Conservation (phyloP, 2,888 invertebrate species). For the Drosophila histrio region DNA sequence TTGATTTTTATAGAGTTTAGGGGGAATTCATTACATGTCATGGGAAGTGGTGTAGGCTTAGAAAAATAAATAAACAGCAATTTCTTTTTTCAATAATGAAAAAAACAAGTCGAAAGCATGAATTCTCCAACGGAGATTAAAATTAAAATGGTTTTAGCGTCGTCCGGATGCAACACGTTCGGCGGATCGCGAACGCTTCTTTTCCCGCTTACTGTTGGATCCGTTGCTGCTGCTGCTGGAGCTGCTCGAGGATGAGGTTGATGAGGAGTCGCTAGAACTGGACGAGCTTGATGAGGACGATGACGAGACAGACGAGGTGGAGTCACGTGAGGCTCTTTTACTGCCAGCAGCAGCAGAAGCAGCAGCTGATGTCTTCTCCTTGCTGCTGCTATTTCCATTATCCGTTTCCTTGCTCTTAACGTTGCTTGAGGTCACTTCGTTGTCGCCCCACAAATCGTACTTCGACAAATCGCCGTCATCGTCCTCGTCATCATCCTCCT, state of each 20-base stretch:
- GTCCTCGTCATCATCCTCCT: slow-evolving; percentile 85
- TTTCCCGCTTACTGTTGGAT: slow-evolving; percentile 53
- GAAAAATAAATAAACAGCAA: slow-evolving; percentile 68
- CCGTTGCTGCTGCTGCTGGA: slow-evolving; percentile 56
- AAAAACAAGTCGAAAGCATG: slow-evolving; percentile 27
- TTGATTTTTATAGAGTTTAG: slow-evolving; percentile 37
- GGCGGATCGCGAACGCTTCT: slow-evolving; percentile 43
- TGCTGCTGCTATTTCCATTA: slow-evolving; percentile 38
- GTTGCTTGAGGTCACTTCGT: slow-evolving; percentile 84
- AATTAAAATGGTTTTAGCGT: slow-evolving; percentile 18
- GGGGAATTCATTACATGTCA: slow-evolving; percentile 53
- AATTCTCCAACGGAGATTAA: slow-evolving; percentile 20
- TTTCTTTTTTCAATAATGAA: slow-evolving; percentile 13
- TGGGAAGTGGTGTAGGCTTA: slow-evolving; percentile 54
- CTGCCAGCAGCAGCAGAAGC: slow-evolving; percentile 29
- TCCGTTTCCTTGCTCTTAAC: slow-evolving; percentile 47
- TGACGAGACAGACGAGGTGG: slow-evolving; percentile 77
- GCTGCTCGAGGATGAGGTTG: slow-evolving; percentile 61
- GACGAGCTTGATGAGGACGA: slow-evolving; percentile 74
- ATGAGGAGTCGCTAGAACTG: slow-evolving; percentile 58
- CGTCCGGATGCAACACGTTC: slow-evolving; percentile 9
- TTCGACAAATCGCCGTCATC: slow-evolving; percentile 90
- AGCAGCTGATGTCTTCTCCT: slow-evolving; percentile 29
- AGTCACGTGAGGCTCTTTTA: slow-evolving; percentile 59
- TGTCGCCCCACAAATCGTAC: slow-evolving; percentile 91